Evolutionary conservation across 2,113 vertebrate genomes (phyloP), one percentile per base, ranked within the genome.

Genomic region (Callionymus lyra): DNA sequence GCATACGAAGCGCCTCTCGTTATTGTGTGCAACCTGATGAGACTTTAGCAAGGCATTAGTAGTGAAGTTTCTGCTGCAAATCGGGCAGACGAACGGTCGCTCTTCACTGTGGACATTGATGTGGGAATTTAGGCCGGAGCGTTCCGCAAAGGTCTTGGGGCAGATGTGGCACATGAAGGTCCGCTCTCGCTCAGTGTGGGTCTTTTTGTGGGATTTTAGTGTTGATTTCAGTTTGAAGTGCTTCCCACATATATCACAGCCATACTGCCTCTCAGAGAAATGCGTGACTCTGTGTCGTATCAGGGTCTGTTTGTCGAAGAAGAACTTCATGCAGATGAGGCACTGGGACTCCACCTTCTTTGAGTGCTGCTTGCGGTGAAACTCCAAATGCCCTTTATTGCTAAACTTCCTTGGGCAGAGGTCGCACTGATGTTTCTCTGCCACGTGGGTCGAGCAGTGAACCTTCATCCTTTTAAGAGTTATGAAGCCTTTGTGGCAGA

Each of bases 131-230:
- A 79, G 67, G 66, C 73, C 47, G 0, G 50, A 43, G 53, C 31
- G 19, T 0, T 55, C 72, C 40, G 68, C 39, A 34, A 73, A 79
- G 69, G 73, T 76, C 12, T 76, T 73, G 56, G 72, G 76, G 64
- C 76, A 79, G 1, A 79, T 56, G 32, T 76, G 58, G 32, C 76
- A 79, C 37, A 79, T 72, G 53, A 56, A 63, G 0, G 66, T 44
- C 0, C 67, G 2, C 48, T 79, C 59, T 14, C 75, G 12, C 16
- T 42, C 15, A 0, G 48, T 54, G 64, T 76, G 76, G 6, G 64
- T 76, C 76, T 70, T 75, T 56, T 76, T 61, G 1, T 79, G 76
- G 12, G 68, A 61, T 4, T 44, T 47, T 32, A 79, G 50, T 1
- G 76, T 68, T 1, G 52, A 56, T 0, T 31, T 33, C 0, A 78